These are phyloP conservation scores for Patiria miniata DNA, from an alignment of 35 echinoderm and acorn worm genomes.

Conservation along the genomic window DNA sequence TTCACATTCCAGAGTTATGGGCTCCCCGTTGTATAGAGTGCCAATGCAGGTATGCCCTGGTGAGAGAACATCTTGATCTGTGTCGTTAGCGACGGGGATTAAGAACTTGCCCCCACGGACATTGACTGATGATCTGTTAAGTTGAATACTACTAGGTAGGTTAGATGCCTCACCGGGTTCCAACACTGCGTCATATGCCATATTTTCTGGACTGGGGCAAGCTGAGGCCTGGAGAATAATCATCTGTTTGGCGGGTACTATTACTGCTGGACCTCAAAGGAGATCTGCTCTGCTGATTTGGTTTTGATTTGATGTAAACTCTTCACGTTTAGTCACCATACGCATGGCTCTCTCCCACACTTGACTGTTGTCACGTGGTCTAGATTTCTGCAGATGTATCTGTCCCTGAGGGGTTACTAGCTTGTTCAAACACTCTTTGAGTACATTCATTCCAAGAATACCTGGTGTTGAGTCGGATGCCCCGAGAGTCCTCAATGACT, in stretches of 20 bases:
- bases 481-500: no score
- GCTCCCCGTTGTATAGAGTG: neutral
- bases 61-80: neutral
- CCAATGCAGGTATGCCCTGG: neutral
- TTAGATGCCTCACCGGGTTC: no score
- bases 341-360: conserved; percentile 5
- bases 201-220: neutral
- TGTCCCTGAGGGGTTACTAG: neutral
- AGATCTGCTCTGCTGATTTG: neutral
- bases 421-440: neutral
- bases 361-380: neutral
- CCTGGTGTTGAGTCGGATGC: neutral
- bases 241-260: neutral
- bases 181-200: neutral
- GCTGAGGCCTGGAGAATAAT: neutral
- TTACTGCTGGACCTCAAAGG: neutral
- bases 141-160: no score
- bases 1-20: neutral
- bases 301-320: neutral
- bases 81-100: neutral
- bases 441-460: neutral
- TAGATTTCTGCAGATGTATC: neutral
- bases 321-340: neutral
- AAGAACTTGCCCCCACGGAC: no score
- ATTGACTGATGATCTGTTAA: no score